A percentile compares a stretch with the other conserved stretches of the same genome.
These are phyloP conservation scores for Diarsia rubi DNA, from an alignment of 2,888 invertebrate genomes.

Conservation along the genomic window DNA sequence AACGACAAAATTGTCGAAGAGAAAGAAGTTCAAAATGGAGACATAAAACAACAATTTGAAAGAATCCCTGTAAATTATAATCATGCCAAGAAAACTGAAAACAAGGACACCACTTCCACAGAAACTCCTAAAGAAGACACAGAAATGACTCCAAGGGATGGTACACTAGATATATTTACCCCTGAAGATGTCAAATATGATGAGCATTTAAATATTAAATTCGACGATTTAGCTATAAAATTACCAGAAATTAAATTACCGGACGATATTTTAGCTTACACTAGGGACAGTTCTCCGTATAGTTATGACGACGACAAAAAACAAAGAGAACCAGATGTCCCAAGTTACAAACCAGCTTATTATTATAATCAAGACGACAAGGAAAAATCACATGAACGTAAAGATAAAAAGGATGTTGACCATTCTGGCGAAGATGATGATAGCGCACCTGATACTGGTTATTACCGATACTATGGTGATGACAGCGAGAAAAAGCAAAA, in stretches of 20 bases:
- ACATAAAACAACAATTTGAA: slow-evolving; percentile 87
- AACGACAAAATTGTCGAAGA: slow-evolving; percentile 68
- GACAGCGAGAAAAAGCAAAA: slow-evolving; percentile 70
- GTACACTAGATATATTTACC: slow-evolving; percentile 74
- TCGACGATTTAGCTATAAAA: slow-evolving; percentile 83
- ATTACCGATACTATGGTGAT: slow-evolving; percentile 62
- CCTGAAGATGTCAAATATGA: slow-evolving; percentile 78
- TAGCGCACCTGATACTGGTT: slow-evolving; percentile 64
- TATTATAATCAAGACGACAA: slow-evolving; percentile 72
- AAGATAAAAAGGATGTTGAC: slow-evolving; percentile 63
- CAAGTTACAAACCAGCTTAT: slow-evolving; percentile 67
- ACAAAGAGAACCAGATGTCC: slow-evolving; percentile 51
- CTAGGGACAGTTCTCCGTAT: slow-evolving; percentile 74
- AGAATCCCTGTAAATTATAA: slow-evolving; percentile 87
- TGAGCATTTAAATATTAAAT: slow-evolving; percentile 84
- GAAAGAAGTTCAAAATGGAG: slow-evolving; percentile 65
- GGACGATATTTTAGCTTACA: slow-evolving; percentile 84
- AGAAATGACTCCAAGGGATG: slow-evolving; percentile 70
- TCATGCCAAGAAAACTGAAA: slow-evolving; percentile 73
- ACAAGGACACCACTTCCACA: slow-evolving; percentile 53
- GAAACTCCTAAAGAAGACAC: slow-evolving; percentile 55
- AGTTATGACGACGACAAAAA: slow-evolving; percentile 69
- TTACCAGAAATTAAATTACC: slow-evolving; percentile 88
- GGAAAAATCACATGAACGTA: slow-evolving; percentile 57
- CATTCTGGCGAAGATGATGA: slow-evolving; percentile 62